Evolutionary conservation across 2,888 invertebrate genomes (phyloP).

Genomic region (Mamestra brassicae): DNA sequence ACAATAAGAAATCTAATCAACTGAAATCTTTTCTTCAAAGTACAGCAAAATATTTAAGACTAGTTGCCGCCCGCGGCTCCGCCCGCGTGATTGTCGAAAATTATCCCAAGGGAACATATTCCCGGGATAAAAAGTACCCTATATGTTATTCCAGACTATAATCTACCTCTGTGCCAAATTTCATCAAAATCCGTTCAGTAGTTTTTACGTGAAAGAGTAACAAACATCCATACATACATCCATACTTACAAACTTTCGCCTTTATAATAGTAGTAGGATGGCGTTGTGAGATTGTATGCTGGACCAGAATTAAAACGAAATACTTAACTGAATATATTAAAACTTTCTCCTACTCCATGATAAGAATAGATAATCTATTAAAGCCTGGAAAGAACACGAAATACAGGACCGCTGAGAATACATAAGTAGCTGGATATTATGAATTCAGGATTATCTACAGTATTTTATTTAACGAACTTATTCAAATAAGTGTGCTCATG

Average conservation of each 20-base stretch:
- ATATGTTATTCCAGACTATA: too few species aligned
- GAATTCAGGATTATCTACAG: constrained; percentile 37
- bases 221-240: too few species aligned
- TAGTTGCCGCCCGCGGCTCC: too few species aligned
- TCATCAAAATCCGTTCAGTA: too few species aligned
- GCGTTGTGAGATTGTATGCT: constrained; percentile 13
- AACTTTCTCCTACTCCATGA: constrained; percentile 42
- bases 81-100: too few species aligned
- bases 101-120: too few species aligned
- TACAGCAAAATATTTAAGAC: constrained; percentile 13
- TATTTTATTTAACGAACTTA: constrained; percentile 34
- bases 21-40: constrained; percentile 21
- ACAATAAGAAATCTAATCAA: constrained; percentile 15
- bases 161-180: too few species aligned
- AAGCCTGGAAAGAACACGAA: constrained; percentile 53
- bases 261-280: too few species aligned
- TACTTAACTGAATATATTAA: constrained; percentile 54
- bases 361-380: constrained; percentile 60
- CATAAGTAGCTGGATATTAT: constrained; percentile 46
- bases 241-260: too few species aligned
- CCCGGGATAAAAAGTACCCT: too few species aligned
- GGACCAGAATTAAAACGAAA: constrained; percentile 34
- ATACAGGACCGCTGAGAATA: constrained; percentile 47
- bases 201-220: too few species aligned
- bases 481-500: constrained; percentile 29